Percentiles rank a stretch among this genome's conserved stretches.
These are phyloP conservation scores for Psettodes erumei DNA, from an alignment of 2,113 vertebrate genomes.

Conservation along the genomic window DNA sequence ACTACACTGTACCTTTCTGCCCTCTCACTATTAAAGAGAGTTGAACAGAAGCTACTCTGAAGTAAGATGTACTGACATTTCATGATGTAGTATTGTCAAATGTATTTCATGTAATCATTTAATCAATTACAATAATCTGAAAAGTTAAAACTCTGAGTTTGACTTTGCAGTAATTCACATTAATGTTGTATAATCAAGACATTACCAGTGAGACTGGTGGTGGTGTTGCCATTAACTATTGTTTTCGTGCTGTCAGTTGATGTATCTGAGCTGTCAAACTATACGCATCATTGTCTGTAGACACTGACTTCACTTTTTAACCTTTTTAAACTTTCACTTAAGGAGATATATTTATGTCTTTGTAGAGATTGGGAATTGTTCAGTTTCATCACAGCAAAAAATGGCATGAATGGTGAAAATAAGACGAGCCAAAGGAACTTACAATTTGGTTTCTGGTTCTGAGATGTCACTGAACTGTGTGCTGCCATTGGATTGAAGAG, in stretches of 20 bases:
- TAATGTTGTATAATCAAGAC: not conserved
- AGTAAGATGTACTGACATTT: not conserved
- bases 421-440: constrained; percentile 57
- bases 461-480: constrained; percentile 71
- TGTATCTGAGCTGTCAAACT: not conserved
- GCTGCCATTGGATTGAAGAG: constrained; percentile 71
- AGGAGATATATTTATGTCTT: not conserved
- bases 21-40: not conserved
- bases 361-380: not conserved
- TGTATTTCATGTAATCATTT: not conserved
- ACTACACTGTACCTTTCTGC: not conserved
- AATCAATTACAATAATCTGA: not conserved
- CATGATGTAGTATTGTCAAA: not conserved
- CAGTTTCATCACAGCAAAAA: not conserved
- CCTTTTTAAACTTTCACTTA: too few species aligned
- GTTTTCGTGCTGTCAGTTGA: not conserved
- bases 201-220: not conserved
- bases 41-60: not conserved
- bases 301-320: not conserved
- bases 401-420: not conserved
- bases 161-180: not conserved
- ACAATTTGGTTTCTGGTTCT: constrained; percentile 75
- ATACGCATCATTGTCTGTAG: not conserved
- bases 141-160: not conserved
- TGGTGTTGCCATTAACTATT: not conserved